These are phyloP conservation scores for Melospiza melodia DNA, from an alignment of 2,113 vertebrate genomes.

Conservation along the genomic window DNA sequence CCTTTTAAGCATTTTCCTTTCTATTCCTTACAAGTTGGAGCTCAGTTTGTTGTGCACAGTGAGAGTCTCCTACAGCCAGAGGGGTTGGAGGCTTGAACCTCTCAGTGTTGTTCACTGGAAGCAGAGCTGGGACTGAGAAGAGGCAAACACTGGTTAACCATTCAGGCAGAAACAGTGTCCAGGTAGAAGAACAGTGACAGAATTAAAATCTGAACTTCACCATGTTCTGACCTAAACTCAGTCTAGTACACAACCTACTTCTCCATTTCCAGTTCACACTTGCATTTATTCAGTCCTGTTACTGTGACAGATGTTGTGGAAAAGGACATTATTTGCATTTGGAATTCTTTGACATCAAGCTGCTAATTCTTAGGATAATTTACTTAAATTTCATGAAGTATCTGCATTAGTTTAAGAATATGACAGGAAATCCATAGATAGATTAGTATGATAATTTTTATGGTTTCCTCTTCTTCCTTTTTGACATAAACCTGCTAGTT, in stretches of 20 bases:
- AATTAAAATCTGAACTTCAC: not conserved
- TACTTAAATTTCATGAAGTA: not conserved
- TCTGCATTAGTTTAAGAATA: not conserved
- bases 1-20: constrained; percentile 23
- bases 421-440: not conserved
- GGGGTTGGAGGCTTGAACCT: not conserved
- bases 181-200: not conserved
- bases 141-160: not conserved
- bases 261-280: not conserved
- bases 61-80: rapidly evolving
- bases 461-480: not conserved
- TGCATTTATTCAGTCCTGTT: not conserved
- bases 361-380: not conserved
- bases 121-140: not conserved
- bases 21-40: not conserved
- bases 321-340: not conserved
- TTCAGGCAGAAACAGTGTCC: not conserved
- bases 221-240: not conserved
- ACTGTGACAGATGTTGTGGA: not conserved
- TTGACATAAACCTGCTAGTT: not conserved
- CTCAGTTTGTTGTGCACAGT: not conserved
- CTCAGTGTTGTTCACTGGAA: not conserved
- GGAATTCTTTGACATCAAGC: not conserved
- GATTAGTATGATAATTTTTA: not conserved
- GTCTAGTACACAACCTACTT: not conserved